These are phyloP conservation scores for Sarcophilus harrisii DNA, from an alignment of 2,797 vertebrate species.

Conservation along the genomic window DNA sequence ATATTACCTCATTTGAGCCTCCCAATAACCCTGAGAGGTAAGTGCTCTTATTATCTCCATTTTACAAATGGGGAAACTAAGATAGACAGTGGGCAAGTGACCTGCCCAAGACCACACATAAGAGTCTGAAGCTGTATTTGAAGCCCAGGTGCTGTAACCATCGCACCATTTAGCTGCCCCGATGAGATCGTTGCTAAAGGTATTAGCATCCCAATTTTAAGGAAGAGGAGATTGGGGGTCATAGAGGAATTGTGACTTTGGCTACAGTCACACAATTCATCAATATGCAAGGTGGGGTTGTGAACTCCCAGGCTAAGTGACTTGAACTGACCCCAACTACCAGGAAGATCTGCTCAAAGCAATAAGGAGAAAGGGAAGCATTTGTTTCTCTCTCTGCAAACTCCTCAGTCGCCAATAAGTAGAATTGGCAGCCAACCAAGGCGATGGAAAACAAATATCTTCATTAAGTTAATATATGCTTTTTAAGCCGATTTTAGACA, in stretches of 20 bases:
- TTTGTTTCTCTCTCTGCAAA: too few species aligned
- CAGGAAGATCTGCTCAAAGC: neutral
- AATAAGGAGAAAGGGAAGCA: too few species aligned
- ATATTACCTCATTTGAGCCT: neutral
- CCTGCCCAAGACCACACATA: neutral
- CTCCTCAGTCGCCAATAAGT: too few species aligned
- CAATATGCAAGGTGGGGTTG: neutral
- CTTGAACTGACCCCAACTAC: neutral
- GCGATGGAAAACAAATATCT: neutral
- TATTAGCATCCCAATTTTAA: neutral
- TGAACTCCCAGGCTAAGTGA: too few species aligned
- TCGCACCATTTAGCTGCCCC: neutral
- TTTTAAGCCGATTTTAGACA: neutral
- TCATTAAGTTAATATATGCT: neutral
- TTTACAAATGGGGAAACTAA: neutral
- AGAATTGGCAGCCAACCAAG: neutral
- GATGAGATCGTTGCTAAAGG: neutral
- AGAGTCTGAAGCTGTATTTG: too few species aligned
- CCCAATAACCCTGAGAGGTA: neutral
- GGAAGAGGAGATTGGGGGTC: neutral
- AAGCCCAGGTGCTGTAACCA: neutral
- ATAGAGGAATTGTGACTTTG: neutral
- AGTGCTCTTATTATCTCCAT: neutral
- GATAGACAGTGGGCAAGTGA: neutral
- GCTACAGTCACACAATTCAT: neutral